A percentile compares a stretch with the other conserved stretches of the same genome.
Evolutionary conservation across 2,113 vertebrate genomes (phyloP).

Genomic region (Octodon degus): DNA sequence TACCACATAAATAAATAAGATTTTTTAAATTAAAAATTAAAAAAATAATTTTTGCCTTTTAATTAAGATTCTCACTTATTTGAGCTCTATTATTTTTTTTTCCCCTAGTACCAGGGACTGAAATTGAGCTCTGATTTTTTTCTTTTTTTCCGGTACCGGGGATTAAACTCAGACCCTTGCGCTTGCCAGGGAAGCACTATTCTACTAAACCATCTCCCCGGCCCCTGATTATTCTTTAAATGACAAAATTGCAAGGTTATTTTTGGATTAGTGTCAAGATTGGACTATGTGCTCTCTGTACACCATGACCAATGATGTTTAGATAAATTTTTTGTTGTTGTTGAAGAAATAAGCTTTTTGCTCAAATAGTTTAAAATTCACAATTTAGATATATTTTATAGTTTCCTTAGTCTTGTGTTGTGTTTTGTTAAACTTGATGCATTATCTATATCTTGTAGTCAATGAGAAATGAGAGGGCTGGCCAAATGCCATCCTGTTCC

Average conservation of each 20-base stretch:
- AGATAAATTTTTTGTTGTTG: neutral
- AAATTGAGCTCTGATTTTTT: too few species aligned
- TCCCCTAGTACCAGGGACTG: too few species aligned
- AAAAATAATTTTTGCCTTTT: neutral
- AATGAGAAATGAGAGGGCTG: neutral
- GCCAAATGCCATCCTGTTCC: too few species aligned
- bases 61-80: neutral
- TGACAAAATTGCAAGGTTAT: neutral
- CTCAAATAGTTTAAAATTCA: slow-evolving; percentile 31
- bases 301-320: neutral
- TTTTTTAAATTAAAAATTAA: too few species aligned
- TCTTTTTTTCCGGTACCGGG: too few species aligned
- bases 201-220: too few species aligned
- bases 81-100: neutral
- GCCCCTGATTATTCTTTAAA: neutral
- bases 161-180: too few species aligned
- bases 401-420: neutral
- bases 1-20: too few species aligned
- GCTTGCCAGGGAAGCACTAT: too few species aligned
- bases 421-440: neutral
- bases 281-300: neutral
- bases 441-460: slow-evolving; percentile 22
- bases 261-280: neutral
- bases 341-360: neutral
- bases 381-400: neutral